Percentiles rank a stretch among this genome's conserved stretches.
phyloP scores from a whole-genome alignment of 2,888 invertebrate species.

The Luperina nickerlii region DNA sequence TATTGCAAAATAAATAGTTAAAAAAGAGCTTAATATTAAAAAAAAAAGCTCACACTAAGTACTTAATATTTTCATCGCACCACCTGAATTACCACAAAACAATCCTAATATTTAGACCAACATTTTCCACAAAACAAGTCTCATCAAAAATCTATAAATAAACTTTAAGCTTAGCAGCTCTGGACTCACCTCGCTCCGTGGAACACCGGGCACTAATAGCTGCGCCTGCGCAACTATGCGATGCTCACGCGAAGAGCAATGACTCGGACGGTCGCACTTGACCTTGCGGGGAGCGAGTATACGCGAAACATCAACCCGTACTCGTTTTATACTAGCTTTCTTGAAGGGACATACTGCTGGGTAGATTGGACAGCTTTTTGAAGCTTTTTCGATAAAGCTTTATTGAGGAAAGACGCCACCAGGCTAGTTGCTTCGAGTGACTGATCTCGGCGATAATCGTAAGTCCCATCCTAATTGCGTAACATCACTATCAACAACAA shows the following conservation, averaged over 20 bases:
- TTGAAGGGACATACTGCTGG: conserved; percentile 70
- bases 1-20: not conserved
- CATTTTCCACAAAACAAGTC: conserved; percentile 1
- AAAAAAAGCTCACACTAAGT: not conserved
- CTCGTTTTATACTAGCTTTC: conserved; percentile 87
- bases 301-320: conserved; percentile 85
- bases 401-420: not conserved
- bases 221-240: conserved; percentile 77
- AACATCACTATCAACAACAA: not conserved
- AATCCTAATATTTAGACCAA: not conserved
- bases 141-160: conserved; percentile 40
- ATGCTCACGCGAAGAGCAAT: conserved; percentile 84
- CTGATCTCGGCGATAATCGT: not conserved
- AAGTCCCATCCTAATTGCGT: not conserved
- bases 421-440: not conserved
- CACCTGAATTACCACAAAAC: not conserved
- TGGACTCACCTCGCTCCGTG: conserved; percentile 69
- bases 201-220: conserved; percentile 67
- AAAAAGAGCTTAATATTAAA: not conserved
- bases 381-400: not conserved
- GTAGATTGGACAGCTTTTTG: conserved; percentile 12
- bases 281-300: conserved; percentile 86
- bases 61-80: not conserved
- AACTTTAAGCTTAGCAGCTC: conserved; percentile 43
- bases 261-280: conserved; percentile 88